A percentile compares a stretch with the other conserved stretches of the same genome.
phyloP scores from a whole-genome alignment of 2,113 vertebrate genomes.

The Barbus barbus region DNA sequence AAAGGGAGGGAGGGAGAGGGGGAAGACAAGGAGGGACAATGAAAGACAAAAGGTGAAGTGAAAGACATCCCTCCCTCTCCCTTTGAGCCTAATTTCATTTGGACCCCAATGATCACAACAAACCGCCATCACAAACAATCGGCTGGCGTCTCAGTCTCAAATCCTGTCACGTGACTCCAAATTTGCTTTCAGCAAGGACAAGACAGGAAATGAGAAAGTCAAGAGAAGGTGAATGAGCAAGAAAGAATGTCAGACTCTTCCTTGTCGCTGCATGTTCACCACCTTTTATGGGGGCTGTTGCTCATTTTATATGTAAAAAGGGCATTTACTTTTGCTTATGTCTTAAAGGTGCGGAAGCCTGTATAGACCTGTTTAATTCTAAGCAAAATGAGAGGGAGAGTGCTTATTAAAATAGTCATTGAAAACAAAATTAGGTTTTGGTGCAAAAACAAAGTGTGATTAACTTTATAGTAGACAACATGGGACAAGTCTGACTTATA shows the following conservation, averaged over 20 bases:
- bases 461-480: not conserved
- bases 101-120: not conserved
- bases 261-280: not conserved
- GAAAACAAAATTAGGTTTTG: not conserved
- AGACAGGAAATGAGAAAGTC: conserved; percentile 42
- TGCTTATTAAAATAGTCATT: not conserved
- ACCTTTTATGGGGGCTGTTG: not conserved
- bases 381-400: not conserved
- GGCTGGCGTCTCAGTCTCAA: not conserved
- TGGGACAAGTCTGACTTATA: not conserved
- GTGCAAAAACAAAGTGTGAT: not conserved
- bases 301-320: not conserved
- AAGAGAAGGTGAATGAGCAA: conserved; percentile 24
- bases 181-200: conserved; percentile 25
- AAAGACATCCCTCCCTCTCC: conserved; percentile 21
- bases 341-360: not conserved
- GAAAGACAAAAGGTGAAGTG: conserved; percentile 37
- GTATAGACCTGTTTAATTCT: not conserved
- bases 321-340: not conserved
- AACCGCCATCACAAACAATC: conserved; percentile 1
- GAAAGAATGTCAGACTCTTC: not conserved
- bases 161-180: conserved; percentile 30
- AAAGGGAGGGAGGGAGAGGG: not conserved
- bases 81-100: conserved; percentile 37
- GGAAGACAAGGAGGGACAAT: not conserved